Base-by-base conservation (phyloP, 64 coral and sea anemone species). In the Stichodactyla mertensii region DNA sequence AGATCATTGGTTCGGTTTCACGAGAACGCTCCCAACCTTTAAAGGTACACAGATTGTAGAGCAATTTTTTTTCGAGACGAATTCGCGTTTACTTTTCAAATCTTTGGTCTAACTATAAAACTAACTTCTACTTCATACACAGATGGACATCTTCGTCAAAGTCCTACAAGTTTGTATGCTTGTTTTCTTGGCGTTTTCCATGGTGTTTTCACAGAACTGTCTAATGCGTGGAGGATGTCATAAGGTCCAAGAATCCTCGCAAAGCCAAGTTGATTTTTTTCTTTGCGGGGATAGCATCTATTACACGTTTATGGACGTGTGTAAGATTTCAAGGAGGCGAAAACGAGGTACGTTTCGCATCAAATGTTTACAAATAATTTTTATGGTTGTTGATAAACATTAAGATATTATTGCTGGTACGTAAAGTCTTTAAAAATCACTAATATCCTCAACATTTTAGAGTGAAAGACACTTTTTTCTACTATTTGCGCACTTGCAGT, bases 141-240 rank as follows among this genome's bases (percentile, higher is more conserved):
- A 66, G 62, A 66, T 66, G 62, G 62, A 5, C 3, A 66, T 9
- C 62, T 66, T 18, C 19, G 62, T 10, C 62, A 66, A 66, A n/a
- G 19, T 66, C 4, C 22, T 66, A n/a, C 19, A 9, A 22, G 4
- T 66, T 66, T 18, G 18, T 18, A n/a, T 66, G 3, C 18, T 82
- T 52, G 36, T 82, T 55, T 15, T 82, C 55, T 36, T 82, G 51
- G 18, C 23, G 20, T 54, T 52, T 13, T 27, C 52, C 51, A 6
- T 57, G 51, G 80, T 22, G 24, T 22, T 52, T 4, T 18, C 79
- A 82, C 78, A 81, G 78, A 82, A 82, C 23, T 82, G 80, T 57
- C 19, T 82, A 10, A 82, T 82, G 80, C 28, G 80, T 7, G 80
- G 80, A 12, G 80, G 80, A 8, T 82, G 80, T 22, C 52, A 36